Percentiles rank a stretch among this genome's conserved stretches.
phyloP scores from a whole-genome alignment of 1,140 invertebrate genomes.

The Ostrea denselamellosa region DNA sequence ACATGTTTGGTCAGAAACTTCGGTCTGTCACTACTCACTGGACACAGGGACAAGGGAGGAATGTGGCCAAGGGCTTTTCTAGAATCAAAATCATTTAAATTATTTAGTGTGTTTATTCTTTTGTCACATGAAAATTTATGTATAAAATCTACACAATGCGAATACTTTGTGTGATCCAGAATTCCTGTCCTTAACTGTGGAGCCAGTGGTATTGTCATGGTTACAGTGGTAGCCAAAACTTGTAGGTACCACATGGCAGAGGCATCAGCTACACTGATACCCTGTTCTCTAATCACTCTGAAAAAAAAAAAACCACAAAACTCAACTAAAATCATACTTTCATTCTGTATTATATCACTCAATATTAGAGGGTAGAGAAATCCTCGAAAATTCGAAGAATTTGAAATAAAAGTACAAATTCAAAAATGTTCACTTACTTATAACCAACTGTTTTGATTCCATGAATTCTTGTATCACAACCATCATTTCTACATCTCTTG shows the following conservation, averaged over 20 bases:
- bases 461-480: slow-evolving; percentile 78
- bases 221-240: slow-evolving; percentile 69
- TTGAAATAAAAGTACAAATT: too few species aligned
- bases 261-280: slow-evolving; percentile 76
- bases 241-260: slow-evolving; percentile 77
- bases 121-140: neutral
- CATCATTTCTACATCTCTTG: slow-evolving; percentile 77
- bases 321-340: neutral
- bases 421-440: slow-evolving; percentile 64
- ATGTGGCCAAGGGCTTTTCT: slow-evolving; percentile 76
- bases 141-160: neutral
- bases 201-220: slow-evolving; percentile 68
- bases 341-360: too few species aligned
- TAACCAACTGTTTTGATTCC: slow-evolving; percentile 74
- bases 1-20: slow-evolving; percentile 75
- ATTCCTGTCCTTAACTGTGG: slow-evolving; percentile 67
- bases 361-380: too few species aligned
- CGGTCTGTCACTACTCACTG: slow-evolving; percentile 71
- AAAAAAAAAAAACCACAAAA: slow-evolving; percentile 42
- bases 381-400: too few species aligned
- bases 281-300: slow-evolving; percentile 74
- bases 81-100: slow-evolving; percentile 45
- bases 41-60: slow-evolving; percentile 73
- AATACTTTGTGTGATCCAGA: slow-evolving; percentile 73
- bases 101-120: neutral